Base-by-base conservation (phyloP, 2,797 vertebrate genomes). In the Parauchenoglanis ngamensis region DNA sequence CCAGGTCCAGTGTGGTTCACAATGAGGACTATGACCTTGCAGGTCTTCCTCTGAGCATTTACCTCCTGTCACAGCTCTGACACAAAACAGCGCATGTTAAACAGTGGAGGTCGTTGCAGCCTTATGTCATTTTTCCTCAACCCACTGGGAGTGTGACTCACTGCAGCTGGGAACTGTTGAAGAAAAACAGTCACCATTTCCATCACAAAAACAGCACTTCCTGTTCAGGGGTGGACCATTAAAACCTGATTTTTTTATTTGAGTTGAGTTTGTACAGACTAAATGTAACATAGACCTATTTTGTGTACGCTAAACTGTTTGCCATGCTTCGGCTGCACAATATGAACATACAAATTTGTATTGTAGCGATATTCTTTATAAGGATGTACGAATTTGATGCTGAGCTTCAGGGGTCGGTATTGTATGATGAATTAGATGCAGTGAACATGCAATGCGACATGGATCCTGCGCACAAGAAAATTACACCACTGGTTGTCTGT, bases 101-200 rank as follows among this genome's bases (percentile, higher is more conserved):
- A n/a, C 21, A 8, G 46, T 2, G 78, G 86, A 88, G 28, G 57
- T 73, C 15, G 23, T 72, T 0, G 0, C 49, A 56, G 49, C 19
- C 67, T n/a, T 67, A 49, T 72, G 82, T 85, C 57, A 40, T 40
- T 54, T 82, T 78, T 78, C 84, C 46, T 2, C 21, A 3, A 35
- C 84, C 67, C 83, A 67, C 31, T 25, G 49, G 77, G 88, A 85
- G 23, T 79, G 61, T 70, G 73, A 86, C 23, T 85, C 83, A 73
- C 23, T 79, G 46, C 73, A 84, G 63, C 80, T 83, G 85, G 86
- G 65, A 35, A 52, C 57, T 28, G 56, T 3, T 79, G 40, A 52
- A 54, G 54, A 31, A 54, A 83, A 86, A 67, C 68, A 75, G 57
- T 61, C 46, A 4, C 21, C 86, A n/a, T 83, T 87, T 83, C 79